Evolutionary conservation across 2,113 vertebrate species (phyloP), one percentile per base, ranked within the genome.

Genomic region (Catharus minimus): DNA sequence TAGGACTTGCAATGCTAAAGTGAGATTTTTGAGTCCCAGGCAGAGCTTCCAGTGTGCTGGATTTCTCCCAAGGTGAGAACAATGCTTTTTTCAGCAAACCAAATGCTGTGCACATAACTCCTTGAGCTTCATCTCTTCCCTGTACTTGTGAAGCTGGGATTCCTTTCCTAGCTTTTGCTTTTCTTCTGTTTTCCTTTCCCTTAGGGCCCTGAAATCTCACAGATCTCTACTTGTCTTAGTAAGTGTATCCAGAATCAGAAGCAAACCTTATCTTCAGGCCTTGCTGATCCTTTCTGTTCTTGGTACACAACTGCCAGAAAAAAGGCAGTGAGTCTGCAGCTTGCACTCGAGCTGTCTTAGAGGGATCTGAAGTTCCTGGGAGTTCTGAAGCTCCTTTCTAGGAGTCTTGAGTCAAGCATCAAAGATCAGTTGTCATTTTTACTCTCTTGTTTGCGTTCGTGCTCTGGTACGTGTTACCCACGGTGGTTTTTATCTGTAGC

Each of bases 401-500:
- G 46, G 74, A 68, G 32, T 32, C 58, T 66, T 3, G 30, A 69
- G 65, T 60, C 65, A n/a, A 82, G 60, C 82, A 67, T 86, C 92
- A 88, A 83, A 91, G 86, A 71, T 73, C 60, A 15, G 23, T 2
- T 20, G 68, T 67, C 82, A 12, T 10, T 83, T 71, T 15, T 56
- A 2, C 76, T 82, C 82, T 21, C 28, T 36, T 89, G 67, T 82
- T 87, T 53, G 67, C 10, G 62, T 36, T 61, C 0, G 0, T 47
- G 75, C 85, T 56, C 7, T 14, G 22, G 41, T 11, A 2, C 7
- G 4, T 11, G 62, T 28, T 88, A 89, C 87, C 56, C 1, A 9
- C 14, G 41, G 19, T 79, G 87, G 60, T 33, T 94, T 94, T 81
- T 64, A 84, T 93, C 91, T 86, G 86, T 56, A 95, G 86, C 88